phyloP scores from a whole-genome alignment of 2,888 invertebrate genomes.

The Thelaira solivaga region DNA sequence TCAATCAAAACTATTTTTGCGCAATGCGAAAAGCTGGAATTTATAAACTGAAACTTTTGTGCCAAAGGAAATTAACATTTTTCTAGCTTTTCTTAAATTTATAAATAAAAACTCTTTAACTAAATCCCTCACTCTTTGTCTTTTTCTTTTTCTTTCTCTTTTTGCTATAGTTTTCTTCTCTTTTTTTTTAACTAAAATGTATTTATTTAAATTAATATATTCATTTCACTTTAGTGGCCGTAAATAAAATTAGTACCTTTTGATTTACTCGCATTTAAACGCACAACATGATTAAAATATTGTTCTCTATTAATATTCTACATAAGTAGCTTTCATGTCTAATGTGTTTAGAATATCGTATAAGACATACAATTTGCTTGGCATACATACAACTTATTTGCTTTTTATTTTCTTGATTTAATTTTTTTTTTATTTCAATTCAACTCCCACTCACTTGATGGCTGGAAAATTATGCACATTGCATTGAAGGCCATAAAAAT shows the following conservation, averaged over 20 bases:
- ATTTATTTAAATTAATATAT: too few relatives aligned
- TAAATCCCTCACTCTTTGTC: too few relatives aligned
- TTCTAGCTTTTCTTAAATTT: too few relatives aligned
- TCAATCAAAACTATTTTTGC: too few relatives aligned
- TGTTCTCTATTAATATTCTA: constrained; percentile 35
- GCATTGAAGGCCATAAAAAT: constrained; percentile 54
- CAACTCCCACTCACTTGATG: constrained; percentile 37
- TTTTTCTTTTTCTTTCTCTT: too few relatives aligned
- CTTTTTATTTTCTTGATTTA: neutral
- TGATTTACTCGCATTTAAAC: neutral
- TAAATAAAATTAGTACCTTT: neutral
- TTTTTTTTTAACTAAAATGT: too few relatives aligned
- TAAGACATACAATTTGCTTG: constrained; percentile 29
- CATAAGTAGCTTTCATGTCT: constrained; percentile 22
- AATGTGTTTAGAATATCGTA: constrained; percentile 53
- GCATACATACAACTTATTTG: constrained; percentile 22
- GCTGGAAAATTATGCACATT: constrained; percentile 47
- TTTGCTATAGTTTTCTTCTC: too few relatives aligned
- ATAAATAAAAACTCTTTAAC: too few relatives aligned
- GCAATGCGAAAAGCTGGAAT: too few relatives aligned
- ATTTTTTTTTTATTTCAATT: constrained; percentile 2
- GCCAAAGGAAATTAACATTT: too few relatives aligned
- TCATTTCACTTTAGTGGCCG: constrained; percentile 1
- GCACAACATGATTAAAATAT: neutral
- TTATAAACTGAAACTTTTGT: too few relatives aligned